Evolutionary conservation across 2,113 vertebrate genomes (phyloP), one percentile per base, ranked within the genome.

Genomic region (Lethenteron camtschaticum): DNA sequence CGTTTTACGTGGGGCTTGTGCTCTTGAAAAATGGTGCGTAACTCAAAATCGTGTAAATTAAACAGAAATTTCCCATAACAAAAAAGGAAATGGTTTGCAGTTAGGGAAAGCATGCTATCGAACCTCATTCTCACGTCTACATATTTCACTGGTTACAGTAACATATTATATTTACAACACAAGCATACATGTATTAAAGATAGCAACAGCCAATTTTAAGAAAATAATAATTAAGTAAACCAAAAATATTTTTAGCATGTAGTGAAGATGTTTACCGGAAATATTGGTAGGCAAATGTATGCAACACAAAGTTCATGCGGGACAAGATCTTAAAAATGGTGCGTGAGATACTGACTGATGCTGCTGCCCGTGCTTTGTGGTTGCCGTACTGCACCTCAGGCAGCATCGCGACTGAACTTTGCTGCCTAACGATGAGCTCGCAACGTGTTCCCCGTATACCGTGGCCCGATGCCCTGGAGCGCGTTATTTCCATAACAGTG

Each of bases 151-250:
- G 59, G 13, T 63, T 63, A 63, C 59, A 13, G 13, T 63, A 63
- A 41, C 41, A 41, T 41, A 41, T 41, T 41, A 41, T 41, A 6
- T 41, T 41, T 63, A 63, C 59, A 63, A 63, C 16, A 63, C 16
- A 18, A 63, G 13, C 59, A 63, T 63, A 63, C 59, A 63, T 41
- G 41, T 41, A 41, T 63, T 63, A 63, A 63, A 63, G 59, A 18
- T 63, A 63, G 59, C 59, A 63, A 63, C 59, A 63, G 59, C 59
- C 59, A 14, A 63, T 63, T 63, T 63, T 14, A 63, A 63, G 59
- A 63, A 63, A 63, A 18, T 41, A 63, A 63, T 4, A 63, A 18
- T 14, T 63, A 63, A 63, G 59, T 8, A 14, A 14, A 18, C 13
- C 13, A 63, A 63, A 63, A 63, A 63, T 41, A 41, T 41, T 6